Base-by-base conservation (phyloP, 92 coral and sea anemone genomes). In the Palythoa grandis region DNA sequence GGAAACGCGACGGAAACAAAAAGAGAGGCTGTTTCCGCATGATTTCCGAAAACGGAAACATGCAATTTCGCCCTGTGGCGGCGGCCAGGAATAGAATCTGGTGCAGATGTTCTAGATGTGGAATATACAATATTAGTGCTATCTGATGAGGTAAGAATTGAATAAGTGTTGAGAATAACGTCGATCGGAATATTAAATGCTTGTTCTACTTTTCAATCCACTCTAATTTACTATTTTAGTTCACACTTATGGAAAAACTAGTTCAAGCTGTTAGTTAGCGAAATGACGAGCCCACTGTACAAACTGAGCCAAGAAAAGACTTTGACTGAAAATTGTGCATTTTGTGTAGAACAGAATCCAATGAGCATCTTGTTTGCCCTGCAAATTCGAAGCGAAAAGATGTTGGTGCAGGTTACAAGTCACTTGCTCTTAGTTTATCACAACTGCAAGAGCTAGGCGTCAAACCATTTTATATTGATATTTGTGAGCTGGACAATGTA, bases 351-450 rank as follows among this genome's bases (percentile, higher is more conserved):
- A 84, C 60, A 77, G 17, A 52, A 1, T 74, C 85, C 43, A 78
- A 54, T 12, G 88, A 82, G 43, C 91, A 56, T 83, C 91, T 88
- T 88, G 85, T 76, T 56, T 89, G 82, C 77, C 88, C 88, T 52
- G 88, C 88, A 77, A 70, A 88, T 60, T 88, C 88, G 29, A 85
- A 84, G 50, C 53, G 91, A 9, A 84, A 70, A 84, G 82, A 89
- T 47, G 61, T 65, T 76, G 91, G 82, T n/a, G 88, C 88, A 76
- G 91, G 88, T 67, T 77, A 84, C 74, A 29, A 39, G 74, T 19
- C 88, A 20, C 77, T 76, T 48, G 91, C 86, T 63, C 67, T 58
- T 22, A 43, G 70, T 40, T 35, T 88, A 19, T 56, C 85, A 15
- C 73, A 83, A 54, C 79, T 83, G 29, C 79, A 88, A 65, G 80